phyloP scores from a whole-genome alignment of 2,797 vertebrate genomes.

The Protonibea diacanthus region DNA sequence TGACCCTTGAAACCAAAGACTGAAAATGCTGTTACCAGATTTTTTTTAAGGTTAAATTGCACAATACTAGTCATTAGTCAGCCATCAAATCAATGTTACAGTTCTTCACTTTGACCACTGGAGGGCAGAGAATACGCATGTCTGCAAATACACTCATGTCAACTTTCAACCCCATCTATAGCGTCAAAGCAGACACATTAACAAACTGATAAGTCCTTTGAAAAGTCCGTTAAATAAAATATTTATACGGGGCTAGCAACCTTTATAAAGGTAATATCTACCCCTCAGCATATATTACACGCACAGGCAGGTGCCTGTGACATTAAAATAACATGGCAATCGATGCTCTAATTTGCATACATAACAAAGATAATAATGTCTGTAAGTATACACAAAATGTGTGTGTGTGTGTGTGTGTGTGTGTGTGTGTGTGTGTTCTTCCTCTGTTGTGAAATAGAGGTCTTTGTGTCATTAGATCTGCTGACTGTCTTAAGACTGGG shows the following conservation, averaged over 20 bases:
- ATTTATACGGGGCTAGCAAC: too few relatives aligned
- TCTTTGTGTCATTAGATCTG: slow-evolving; percentile 51
- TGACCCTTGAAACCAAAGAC: not conserved
- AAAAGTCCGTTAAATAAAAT: too few relatives aligned
- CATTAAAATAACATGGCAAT: not conserved
- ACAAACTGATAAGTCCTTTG: not conserved
- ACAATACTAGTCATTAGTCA: not conserved
- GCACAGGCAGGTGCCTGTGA: too few relatives aligned
- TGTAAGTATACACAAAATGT: not conserved
- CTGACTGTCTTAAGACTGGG: slow-evolving; percentile 69
- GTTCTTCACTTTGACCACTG: slow-evolving; percentile 11
- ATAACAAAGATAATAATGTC: not conserved
- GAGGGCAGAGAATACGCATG: not conserved
- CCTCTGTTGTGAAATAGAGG: slow-evolving; percentile 21
- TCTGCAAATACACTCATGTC: not conserved
- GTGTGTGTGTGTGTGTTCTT: slow-evolving; percentile 11
- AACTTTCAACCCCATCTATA: not conserved
- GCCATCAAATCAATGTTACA: not conserved
- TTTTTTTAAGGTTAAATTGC: not conserved
- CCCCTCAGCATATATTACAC: not conserved
- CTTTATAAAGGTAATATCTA: not conserved
- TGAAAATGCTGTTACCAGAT: not conserved
- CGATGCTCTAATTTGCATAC: too few relatives aligned
- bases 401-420: not conserved
- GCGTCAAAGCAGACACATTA: not conserved